These are phyloP conservation scores for Sitobion miscanthi DNA, from an alignment of 1,140 invertebrate genomes.

Conservation along the genomic window DNA sequence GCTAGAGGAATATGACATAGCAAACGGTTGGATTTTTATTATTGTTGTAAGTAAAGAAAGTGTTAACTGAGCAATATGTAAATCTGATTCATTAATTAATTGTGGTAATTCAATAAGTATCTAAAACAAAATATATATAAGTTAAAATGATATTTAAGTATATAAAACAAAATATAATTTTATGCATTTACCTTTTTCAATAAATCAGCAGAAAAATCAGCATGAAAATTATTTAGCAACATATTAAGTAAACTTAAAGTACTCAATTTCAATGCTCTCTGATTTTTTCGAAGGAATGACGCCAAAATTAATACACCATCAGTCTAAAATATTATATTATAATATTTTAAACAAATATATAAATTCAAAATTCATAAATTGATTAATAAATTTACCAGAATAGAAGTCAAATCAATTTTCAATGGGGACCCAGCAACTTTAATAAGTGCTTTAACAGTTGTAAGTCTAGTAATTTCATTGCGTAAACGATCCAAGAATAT, in stretches of 20 bases:
- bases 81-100: slow-evolving; percentile 89
- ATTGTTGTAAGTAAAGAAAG: slow-evolving; percentile 79
- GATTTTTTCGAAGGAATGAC: slow-evolving; percentile 95
- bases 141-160: background rate
- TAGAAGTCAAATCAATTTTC: slow-evolving; percentile 83
- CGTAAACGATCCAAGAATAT: slow-evolving; percentile 92
- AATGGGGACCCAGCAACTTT: slow-evolving; percentile 91
- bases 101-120: slow-evolving; percentile 85
- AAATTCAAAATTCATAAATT: background rate
- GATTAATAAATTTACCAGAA: slow-evolving; percentile 69
- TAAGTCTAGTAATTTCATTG: slow-evolving; percentile 96
- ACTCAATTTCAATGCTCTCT: slow-evolving; percentile 90
- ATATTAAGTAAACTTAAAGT: slow-evolving; percentile 91
- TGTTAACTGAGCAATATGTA: slow-evolving; percentile 94
- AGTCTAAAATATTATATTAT: slow-evolving; percentile 65
- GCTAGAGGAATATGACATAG: slow-evolving; percentile 71
- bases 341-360: background rate
- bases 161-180: background rate
- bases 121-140: slow-evolving; percentile 59
- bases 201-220: slow-evolving; percentile 70
- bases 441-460: slow-evolving; percentile 93
- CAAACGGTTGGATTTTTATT: slow-evolving; percentile 72
- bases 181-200: slow-evolving; percentile 71
- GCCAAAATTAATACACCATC: slow-evolving; percentile 91
- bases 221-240: slow-evolving; percentile 77